These are phyloP conservation scores for Ciconia stormi DNA, from an alignment of 2,113 vertebrate species.

Conservation along the genomic window DNA sequence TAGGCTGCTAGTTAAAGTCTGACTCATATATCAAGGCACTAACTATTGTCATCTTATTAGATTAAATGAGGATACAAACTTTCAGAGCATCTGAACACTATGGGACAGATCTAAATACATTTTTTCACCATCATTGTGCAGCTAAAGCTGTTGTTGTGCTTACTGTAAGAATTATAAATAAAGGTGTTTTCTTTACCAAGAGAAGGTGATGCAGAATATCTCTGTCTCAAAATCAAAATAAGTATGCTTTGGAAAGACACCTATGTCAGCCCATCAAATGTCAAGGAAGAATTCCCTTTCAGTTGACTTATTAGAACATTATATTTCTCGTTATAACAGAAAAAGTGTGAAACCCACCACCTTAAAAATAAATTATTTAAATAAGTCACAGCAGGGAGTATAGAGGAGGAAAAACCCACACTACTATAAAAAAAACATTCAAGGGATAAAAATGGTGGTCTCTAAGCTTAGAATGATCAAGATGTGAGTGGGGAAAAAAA, in stretches of 20 bases:
- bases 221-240: background rate
- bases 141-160: background rate
- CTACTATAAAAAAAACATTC: background rate
- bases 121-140: background rate
- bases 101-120: background rate
- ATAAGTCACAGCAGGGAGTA: background rate
- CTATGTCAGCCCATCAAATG: background rate
- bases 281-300: background rate
- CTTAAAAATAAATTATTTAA: constrained; percentile 10
- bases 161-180: background rate
- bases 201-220: background rate
- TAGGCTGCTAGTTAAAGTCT: background rate
- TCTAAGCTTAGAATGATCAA: background rate
- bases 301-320: background rate
- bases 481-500: background rate
- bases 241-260: background rate
- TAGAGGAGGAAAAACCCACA: background rate
- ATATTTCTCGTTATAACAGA: background rate
- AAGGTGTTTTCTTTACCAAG: background rate
- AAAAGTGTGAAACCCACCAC: background rate
- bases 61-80: background rate
- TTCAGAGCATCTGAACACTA: background rate
- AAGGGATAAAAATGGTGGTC: background rate
- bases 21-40: background rate
- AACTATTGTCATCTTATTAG: background rate